A percentile compares a stretch with the other conserved stretches of the same genome.
Conservation (phyloP, 1,140 invertebrate species). For the Atta colombica region DNA sequence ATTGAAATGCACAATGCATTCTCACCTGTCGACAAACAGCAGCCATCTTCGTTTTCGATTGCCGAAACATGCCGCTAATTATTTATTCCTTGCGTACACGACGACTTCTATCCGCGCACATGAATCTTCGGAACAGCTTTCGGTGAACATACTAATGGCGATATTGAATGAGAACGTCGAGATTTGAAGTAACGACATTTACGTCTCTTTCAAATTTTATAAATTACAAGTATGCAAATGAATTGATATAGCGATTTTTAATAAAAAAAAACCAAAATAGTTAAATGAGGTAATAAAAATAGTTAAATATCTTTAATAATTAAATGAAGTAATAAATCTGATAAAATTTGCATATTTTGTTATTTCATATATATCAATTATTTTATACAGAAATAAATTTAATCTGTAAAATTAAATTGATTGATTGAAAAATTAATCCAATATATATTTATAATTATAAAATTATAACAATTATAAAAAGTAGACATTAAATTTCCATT, state of each 20-base stretch:
- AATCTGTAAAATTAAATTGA: not conserved
- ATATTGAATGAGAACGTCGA: slow-evolving; percentile 5
- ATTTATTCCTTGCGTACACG: slow-evolving; percentile 80
- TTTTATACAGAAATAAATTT: slow-evolving; percentile 2
- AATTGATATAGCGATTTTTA: not conserved
- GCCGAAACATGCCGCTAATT: slow-evolving; percentile 83
- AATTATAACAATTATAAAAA: not conserved
- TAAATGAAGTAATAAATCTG: not conserved
- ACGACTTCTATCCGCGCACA: slow-evolving; percentile 66
- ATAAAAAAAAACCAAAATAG: not conserved
- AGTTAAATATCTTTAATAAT: too few relatives aligned
- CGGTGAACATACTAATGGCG: slow-evolving; percentile 78
- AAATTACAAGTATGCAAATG: not conserved
- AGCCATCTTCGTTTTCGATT: slow-evolving; percentile 81
- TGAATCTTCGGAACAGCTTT: slow-evolving; percentile 74
- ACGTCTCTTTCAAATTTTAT: not conserved
- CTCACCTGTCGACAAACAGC: slow-evolving; percentile 75
- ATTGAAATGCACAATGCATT: slow-evolving; percentile 78
- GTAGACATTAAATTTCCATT: not conserved
- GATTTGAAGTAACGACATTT: not conserved
- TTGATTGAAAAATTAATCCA: not conserved
- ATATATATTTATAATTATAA: not conserved
- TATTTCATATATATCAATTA: not conserved
- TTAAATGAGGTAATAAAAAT: not conserved
- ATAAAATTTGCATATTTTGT: not conserved